Base-by-base conservation (phyloP, 2,888 invertebrate genomes). In the Plemyria rubiginata region DNA sequence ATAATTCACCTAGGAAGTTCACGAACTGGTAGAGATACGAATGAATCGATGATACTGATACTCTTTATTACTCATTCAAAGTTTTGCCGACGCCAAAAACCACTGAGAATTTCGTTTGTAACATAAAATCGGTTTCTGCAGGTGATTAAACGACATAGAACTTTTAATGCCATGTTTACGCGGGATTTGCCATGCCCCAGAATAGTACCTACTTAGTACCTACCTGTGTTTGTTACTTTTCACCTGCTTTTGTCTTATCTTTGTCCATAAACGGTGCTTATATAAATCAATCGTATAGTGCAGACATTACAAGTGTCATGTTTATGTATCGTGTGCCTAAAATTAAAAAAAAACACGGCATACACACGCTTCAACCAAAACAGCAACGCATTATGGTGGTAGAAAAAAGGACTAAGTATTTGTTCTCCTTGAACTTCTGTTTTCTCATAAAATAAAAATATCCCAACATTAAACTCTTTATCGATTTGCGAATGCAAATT, bases 81-180 rank as follows among this genome's bases (percentile, higher is more conserved):
- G 45, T 16, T 16, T 45, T 9, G 7, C 16, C 9, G 11, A 45
- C 11, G 36, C 36, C 45, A 9, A 8, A 45, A 16, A 45, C 45
- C 2, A 16, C 4, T 16, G 15, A 9, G 9, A 45, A 16, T 45
- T 29, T 29, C 4, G 29, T 45, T 16, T 45, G 45, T 5, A 45
- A 16, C 16, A 16, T 45, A 45, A 45, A 16, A 45, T 45, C 16
- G 11, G 45, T 45, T 45, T 13, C 16, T 11, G 9, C 45, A 45
- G 45, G 45, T 16, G 16, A 45, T 45, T 32, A 16, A 45, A 45
- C 11, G 45, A 16, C 45, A 45, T 16, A 16, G 45, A 11, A 8
- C 3, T 54, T 54, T 54, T 54, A 54, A 46, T 36, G 54, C 36
- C 46, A 36, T 54, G 54, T 54, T 54, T 45, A 22, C 54, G 46